Conservation (phyloP, 2,113 vertebrate species). For the Petaurus breviceps region DNA sequence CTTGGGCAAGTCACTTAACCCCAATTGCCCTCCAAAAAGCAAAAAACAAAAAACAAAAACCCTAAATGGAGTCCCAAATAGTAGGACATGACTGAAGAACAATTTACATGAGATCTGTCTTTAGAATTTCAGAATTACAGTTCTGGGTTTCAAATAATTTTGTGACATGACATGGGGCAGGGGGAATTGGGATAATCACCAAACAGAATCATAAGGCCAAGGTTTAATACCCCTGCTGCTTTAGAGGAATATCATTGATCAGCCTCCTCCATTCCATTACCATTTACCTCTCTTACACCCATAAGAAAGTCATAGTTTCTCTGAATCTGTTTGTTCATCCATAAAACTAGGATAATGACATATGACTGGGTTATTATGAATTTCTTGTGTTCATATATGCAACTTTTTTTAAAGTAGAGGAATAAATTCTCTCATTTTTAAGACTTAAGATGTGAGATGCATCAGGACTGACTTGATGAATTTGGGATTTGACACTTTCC, state of each 20-base stretch:
- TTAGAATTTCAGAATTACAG: slow-evolving; percentile 38
- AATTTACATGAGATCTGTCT: not conserved
- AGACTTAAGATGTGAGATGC: slow-evolving; percentile 1
- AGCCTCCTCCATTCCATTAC: not conserved
- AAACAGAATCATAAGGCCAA: not conserved
- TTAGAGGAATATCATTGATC: not conserved
- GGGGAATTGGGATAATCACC: not conserved
- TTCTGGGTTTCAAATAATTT: slow-evolving; percentile 15
- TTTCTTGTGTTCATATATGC: not conserved
- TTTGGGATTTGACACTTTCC: not conserved
- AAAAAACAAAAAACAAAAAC: too few species aligned
- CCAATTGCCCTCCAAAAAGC: too few species aligned
- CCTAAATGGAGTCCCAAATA: not conserved
- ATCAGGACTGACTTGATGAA: slow-evolving; percentile 14
- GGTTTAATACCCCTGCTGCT: not conserved
- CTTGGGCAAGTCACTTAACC: too few species aligned
- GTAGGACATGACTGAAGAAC: not conserved
- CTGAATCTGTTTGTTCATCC: not conserved
- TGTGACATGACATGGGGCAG: too few species aligned
- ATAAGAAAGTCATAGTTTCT: not conserved
- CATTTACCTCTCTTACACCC: not conserved
- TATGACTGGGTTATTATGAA: not conserved
- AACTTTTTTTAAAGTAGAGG: not conserved
- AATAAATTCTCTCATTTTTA: slow-evolving; percentile 26
- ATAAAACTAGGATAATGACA: not conserved